These are phyloP conservation scores for Pterophyllum scalare DNA, from an alignment of 2,113 vertebrate species.

Conservation along the genomic window DNA sequence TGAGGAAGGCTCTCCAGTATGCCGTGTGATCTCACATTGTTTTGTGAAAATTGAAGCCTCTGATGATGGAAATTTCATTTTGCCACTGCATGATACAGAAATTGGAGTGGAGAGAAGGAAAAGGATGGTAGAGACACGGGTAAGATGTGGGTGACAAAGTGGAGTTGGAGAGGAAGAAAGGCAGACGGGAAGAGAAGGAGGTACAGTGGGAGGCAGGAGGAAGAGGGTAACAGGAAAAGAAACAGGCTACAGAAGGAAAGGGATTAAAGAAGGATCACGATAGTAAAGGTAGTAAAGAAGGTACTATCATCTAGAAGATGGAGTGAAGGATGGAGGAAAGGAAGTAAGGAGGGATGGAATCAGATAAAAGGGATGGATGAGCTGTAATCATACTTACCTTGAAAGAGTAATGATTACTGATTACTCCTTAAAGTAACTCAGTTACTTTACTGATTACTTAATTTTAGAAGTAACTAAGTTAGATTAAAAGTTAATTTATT, in stretches of 20 bases:
- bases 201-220: background rate
- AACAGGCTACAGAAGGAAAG: background rate
- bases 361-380: no score
- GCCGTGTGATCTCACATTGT: slow-evolving; percentile 73
- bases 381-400: no score
- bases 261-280: background rate
- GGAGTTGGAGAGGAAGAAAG: background rate
- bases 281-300: background rate
- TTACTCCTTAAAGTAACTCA: no score
- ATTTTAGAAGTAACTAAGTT: no score
- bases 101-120: slow-evolving; percentile 19
- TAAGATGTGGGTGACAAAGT: background rate
- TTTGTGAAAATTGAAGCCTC: slow-evolving; percentile 76
- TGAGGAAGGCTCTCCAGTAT: slow-evolving; percentile 60
- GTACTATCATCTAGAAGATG: background rate
- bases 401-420: no score
- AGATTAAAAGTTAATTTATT: no score
- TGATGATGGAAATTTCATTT: slow-evolving; percentile 78
- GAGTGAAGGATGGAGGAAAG: background rate
- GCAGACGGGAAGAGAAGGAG: background rate
- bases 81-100: slow-evolving; percentile 46
- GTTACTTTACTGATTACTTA: no score
- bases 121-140: background rate
- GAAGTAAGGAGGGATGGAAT: no score
- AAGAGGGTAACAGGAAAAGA: background rate